Percentiles rank a stretch among this genome's conserved stretches.
Conservation (phyloP, 2,888 invertebrate species). For the Acrobasis repandana region DNA sequence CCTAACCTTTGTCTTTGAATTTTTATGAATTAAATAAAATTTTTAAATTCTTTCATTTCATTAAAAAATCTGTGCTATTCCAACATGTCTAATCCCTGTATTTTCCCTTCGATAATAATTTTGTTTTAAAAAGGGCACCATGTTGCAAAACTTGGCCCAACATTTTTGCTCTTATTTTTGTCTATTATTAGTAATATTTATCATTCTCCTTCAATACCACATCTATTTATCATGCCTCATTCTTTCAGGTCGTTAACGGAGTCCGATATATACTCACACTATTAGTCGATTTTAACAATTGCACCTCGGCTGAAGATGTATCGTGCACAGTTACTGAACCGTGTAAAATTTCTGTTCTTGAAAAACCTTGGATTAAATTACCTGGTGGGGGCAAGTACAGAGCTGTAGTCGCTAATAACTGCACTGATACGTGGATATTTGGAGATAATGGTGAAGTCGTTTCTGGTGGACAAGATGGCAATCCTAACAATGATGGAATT, state of each 20-base stretch:
- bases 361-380: constrained; percentile 85
- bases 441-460: constrained; percentile 63
- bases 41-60: no score
- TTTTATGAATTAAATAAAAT: no score
- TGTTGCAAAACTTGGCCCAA: no score
- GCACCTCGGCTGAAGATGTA: constrained; percentile 52
- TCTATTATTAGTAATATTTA: no score
- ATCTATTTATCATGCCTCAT: constrained; percentile 24
- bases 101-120: no score
- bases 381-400: constrained; percentile 83
- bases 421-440: constrained; percentile 82
- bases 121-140: no score
- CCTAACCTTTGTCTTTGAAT: no score
- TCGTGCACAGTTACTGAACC: constrained; percentile 58
- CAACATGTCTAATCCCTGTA: no score
- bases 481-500: neutral
- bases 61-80: no score
- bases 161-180: no score
- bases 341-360: constrained; percentile 85
- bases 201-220: no score
- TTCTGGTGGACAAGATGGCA: constrained; percentile 35
- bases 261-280: constrained; percentile 82
- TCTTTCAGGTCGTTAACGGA: constrained; percentile 83
- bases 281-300: constrained; percentile 75
- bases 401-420: constrained; percentile 85